Evolutionary conservation across 2,113 vertebrate species (phyloP).

Genomic region (Platysteira castanea): DNA sequence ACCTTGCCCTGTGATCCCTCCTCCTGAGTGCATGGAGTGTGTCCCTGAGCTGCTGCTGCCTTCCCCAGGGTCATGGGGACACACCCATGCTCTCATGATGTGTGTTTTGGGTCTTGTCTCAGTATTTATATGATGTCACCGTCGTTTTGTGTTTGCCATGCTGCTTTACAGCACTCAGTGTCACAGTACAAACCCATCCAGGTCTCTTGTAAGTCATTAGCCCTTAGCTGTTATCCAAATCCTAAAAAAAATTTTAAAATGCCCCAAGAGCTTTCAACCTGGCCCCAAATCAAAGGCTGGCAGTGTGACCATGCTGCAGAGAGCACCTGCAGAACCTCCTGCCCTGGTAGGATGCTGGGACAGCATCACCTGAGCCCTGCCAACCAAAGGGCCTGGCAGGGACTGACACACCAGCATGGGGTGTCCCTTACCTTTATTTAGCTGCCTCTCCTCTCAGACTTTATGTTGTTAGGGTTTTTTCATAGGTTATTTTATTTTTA

Average conservation of each 20-base stretch:
- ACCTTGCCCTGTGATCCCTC: accelerated
- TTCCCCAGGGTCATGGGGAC: neutral
- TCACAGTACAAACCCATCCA: neutral
- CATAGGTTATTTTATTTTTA: neutral
- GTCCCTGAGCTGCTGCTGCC: neutral
- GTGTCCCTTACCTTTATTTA: accelerated
- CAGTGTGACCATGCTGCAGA: accelerated
- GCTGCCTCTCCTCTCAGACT: neutral
- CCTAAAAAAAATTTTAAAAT: accelerated
- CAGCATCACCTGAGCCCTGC: neutral
- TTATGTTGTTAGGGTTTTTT: neutral
- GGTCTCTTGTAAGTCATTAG: neutral
- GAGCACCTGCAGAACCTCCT: neutral
- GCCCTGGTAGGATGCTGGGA: neutral
- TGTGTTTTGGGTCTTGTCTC: neutral
- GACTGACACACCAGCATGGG: accelerated
- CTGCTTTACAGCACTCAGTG: neutral
- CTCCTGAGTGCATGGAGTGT: neutral
- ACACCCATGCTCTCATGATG: accelerated
- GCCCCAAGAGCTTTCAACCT: neutral
- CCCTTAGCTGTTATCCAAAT: neutral
- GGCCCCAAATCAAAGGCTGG: neutral
- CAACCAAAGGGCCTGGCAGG: accelerated
- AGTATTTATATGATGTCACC: neutral
- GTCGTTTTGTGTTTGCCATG: neutral